These are phyloP conservation scores for Grus americana DNA, from an alignment of 2,113 vertebrate species.

Conservation along the genomic window DNA sequence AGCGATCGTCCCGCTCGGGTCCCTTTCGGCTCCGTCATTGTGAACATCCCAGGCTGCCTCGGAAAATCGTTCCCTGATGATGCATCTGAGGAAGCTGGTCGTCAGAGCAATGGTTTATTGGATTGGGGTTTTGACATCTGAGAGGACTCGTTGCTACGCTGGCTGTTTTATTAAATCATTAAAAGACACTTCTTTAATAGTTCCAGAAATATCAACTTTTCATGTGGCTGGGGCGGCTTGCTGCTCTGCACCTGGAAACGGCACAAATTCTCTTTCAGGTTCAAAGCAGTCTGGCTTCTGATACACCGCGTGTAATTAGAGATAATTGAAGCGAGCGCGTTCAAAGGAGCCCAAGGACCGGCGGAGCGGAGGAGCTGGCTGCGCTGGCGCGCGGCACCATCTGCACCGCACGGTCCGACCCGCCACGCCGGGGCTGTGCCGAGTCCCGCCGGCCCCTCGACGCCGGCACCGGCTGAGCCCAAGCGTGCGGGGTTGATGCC, in stretches of 20 bases:
- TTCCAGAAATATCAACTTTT: conserved; percentile 2
- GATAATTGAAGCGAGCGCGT: not conserved
- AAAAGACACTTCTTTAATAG: not conserved
- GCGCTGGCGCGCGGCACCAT: fast-evolving
- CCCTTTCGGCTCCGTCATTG: not conserved
- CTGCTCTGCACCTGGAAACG: not conserved
- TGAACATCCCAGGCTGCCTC: not conserved
- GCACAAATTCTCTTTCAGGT: not conserved
- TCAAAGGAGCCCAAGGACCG: not conserved
- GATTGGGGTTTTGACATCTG: conserved; percentile 33
- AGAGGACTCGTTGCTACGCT: not conserved
- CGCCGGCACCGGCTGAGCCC: not conserved
- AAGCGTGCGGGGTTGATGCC: fast-evolving
- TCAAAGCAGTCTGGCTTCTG: not conserved
- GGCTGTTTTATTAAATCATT: conserved; percentile 51
- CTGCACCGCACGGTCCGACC: fast-evolving
- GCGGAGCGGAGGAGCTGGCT: not conserved
- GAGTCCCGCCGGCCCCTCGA: fast-evolving
- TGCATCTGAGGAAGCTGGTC: conserved; percentile 17
- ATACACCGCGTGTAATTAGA: not conserved
- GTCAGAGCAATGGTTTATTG: conserved; percentile 59
- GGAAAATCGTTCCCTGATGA: conserved; percentile 41
- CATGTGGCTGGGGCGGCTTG: conserved; percentile 8
- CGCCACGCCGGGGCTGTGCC: fast-evolving
- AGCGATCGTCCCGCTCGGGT: not conserved